Conservation (phyloP, 2,113 vertebrate genomes). For the Ailurus styani region DNA sequence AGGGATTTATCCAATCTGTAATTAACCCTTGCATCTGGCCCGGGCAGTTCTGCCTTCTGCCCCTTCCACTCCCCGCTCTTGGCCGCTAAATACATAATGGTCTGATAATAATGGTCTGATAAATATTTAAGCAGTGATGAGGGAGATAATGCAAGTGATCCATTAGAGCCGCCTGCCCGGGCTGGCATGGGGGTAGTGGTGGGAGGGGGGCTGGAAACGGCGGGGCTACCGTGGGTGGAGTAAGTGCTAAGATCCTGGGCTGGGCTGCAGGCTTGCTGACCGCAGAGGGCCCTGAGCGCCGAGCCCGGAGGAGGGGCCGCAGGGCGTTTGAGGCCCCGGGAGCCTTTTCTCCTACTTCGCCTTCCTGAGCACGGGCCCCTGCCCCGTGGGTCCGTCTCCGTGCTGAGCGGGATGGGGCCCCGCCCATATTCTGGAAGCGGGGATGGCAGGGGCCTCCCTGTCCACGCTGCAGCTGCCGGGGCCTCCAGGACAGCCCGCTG, state of each 20-base stretch:
- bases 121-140: slow-evolving; percentile 92
- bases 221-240: slow-evolving; percentile 77
- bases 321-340: not conserved
- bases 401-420: not conserved
- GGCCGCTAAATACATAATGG: slow-evolving; percentile 88
- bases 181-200: slow-evolving; percentile 29
- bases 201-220: rapidly evolving
- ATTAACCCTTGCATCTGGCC: slow-evolving; percentile 85
- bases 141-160: slow-evolving; percentile 87
- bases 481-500: not conserved
- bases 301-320: rapidly evolving
- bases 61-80: slow-evolving; percentile 51
- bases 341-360: not conserved
- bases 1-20: slow-evolving; percentile 81
- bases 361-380: not conserved
- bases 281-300: not conserved
- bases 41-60: slow-evolving; percentile 68
- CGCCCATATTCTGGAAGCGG: not conserved
- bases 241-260: slow-evolving; percentile 80
- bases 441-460: not conserved
- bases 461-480: not conserved
- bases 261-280: slow-evolving; percentile 66
- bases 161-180: slow-evolving; percentile 82
- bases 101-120: slow-evolving; percentile 92
- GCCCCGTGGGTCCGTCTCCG: not conserved